Evolutionary conservation across 1,140 invertebrate species (phyloP).

Genomic region (Melitaea cinxia): DNA sequence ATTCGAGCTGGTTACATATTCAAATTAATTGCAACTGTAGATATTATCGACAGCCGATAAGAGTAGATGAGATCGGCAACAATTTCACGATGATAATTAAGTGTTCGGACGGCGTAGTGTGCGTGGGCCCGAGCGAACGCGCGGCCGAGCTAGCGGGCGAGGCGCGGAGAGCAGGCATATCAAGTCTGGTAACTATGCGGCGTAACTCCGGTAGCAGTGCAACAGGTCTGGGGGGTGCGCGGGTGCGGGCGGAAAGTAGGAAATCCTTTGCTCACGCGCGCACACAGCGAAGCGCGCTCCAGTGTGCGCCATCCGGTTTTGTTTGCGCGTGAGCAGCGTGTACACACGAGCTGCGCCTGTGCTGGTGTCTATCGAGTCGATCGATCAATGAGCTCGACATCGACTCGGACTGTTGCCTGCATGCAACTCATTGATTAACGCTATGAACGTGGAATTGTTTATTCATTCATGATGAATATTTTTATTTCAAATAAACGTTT

Average conservation of each 20-base stretch:
- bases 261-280: slow-evolving; percentile 70
- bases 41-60: slow-evolving; percentile 75
- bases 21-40: slow-evolving; percentile 57
- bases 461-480: slow-evolving; percentile 80
- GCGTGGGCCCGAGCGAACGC: slow-evolving; percentile 47
- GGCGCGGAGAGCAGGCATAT: slow-evolving; percentile 57
- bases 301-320: slow-evolving; percentile 75
- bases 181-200: slow-evolving; percentile 82
- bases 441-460: slow-evolving; percentile 81
- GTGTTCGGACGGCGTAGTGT: slow-evolving; percentile 61
- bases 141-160: slow-evolving; percentile 39
- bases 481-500: slow-evolving; percentile 73
- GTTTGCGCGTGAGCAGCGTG: slow-evolving; percentile 56
- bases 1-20: slow-evolving; percentile 63
- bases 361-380: slow-evolving; percentile 67
- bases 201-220: slow-evolving; percentile 79
- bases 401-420: slow-evolving; percentile 70
- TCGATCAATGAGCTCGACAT: slow-evolving; percentile 80
- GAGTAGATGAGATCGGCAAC: slow-evolving; percentile 64
- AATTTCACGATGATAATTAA: slow-evolving; percentile 78
- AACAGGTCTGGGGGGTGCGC: slow-evolving; percentile 67
- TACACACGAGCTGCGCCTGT: slow-evolving; percentile 50
- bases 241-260: slow-evolving; percentile 70
- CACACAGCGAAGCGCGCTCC: slow-evolving; percentile 50
- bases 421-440: slow-evolving; percentile 81